A percentile compares a stretch with the other conserved stretches of the same genome.
These are phyloP conservation scores for Prunella fulvescens DNA, from an alignment of 2,113 vertebrate species.

Conservation along the genomic window DNA sequence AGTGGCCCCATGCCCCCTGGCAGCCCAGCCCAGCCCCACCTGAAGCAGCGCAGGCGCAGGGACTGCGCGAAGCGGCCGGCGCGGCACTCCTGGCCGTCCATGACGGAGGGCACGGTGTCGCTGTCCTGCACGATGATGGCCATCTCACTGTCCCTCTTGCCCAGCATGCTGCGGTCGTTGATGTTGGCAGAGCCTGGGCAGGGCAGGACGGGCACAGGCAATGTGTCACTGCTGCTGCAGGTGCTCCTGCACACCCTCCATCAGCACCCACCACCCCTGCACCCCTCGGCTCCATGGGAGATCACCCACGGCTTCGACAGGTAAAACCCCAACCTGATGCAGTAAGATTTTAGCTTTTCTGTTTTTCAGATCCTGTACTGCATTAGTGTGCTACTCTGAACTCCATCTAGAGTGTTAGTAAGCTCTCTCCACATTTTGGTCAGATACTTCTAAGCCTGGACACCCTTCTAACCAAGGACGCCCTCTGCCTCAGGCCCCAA, in stretches of 20 bases:
- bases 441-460: neutral
- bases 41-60: slow-evolving; percentile 91
- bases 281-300: accelerated
- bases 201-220: neutral
- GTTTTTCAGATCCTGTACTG: neutral
- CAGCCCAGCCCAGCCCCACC: slow-evolving; percentile 46
- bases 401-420: neutral
- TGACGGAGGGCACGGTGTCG: slow-evolving; percentile 76
- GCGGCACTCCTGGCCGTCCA: slow-evolving; percentile 83
- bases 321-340: neutral
- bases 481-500: too few species aligned
- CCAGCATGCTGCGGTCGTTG: slow-evolving; percentile 98
- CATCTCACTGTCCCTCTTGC: slow-evolving; percentile 95
- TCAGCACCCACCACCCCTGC: neutral
- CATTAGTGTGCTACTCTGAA: neutral
- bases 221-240: accelerated
- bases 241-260: neutral
- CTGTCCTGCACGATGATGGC: slow-evolving; percentile 90
- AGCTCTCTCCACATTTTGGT: neutral
- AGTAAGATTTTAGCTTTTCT: neutral
- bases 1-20: too few species aligned
- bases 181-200: slow-evolving; percentile 93
- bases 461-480: neutral
- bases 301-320: accelerated
- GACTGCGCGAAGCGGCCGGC: slow-evolving; percentile 82